These are phyloP conservation scores for Cydia splendana DNA, from an alignment of 1,140 invertebrate species.

Conservation along the genomic window DNA sequence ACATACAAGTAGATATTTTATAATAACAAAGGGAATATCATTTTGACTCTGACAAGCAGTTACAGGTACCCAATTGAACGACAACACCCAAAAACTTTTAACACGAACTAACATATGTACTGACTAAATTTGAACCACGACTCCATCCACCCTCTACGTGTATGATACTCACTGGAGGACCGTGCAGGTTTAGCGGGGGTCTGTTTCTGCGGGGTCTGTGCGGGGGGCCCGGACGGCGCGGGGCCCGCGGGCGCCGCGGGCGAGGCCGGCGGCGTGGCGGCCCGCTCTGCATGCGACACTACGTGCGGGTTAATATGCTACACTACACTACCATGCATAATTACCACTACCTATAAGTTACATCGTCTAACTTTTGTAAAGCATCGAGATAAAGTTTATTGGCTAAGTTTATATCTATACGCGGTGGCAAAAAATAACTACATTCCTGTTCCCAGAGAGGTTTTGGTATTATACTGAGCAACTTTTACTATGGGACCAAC, in stretches of 20 bases:
- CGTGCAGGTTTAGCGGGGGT: slow-evolving; percentile 72
- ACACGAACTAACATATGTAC: background rate
- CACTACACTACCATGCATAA: slow-evolving; percentile 39
- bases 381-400: too few species aligned
- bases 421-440: too few species aligned
- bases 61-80: too few species aligned
- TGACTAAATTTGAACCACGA: background rate
- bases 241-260: slow-evolving; percentile 18
- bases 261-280: slow-evolving; percentile 42
- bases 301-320: slow-evolving; percentile 72
- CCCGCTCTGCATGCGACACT: slow-evolving; percentile 72
- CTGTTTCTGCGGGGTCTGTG: slow-evolving; percentile 40
- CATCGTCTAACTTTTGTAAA: background rate
- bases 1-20: too few species aligned
- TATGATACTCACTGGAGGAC: slow-evolving; percentile 67
- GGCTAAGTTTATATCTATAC: background rate
- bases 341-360: background rate
- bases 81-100: too few species aligned
- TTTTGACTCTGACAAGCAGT: too few species aligned
- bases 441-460: too few species aligned
- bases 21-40: too few species aligned
- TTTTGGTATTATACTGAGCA: too few species aligned
- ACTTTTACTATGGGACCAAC: too few species aligned
- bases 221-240: slow-evolving; percentile 50
- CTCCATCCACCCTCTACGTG: background rate